Evolutionary conservation across 2,888 invertebrate species (phyloP).

Genomic region (Incurvaria masculella): DNA sequence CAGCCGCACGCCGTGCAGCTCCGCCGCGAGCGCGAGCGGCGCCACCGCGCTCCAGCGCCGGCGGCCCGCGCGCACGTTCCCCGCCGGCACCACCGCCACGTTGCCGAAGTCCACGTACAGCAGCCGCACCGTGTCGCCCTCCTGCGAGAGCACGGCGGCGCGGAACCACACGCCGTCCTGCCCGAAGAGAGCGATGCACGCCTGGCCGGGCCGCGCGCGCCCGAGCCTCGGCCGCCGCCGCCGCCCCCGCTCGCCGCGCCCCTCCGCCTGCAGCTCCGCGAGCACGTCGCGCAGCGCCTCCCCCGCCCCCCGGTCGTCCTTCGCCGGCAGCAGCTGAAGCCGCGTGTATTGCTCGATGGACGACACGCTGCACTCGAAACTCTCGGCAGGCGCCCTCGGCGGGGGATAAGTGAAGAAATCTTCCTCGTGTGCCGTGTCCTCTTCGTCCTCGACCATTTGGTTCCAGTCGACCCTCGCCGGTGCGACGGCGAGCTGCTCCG

Average conservation of each 20-base stretch:
- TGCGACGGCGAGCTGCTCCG: slow-evolving; percentile 18
- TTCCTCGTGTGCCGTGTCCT: slow-evolving; percentile 17
- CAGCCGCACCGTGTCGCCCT: slow-evolving; percentile 53
- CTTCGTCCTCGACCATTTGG: slow-evolving; percentile 29
- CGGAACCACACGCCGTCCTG: slow-evolving; percentile 71
- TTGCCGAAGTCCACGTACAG: slow-evolving; percentile 77
- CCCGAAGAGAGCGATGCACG: slow-evolving; percentile 61
- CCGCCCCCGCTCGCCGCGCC: too few species aligned
- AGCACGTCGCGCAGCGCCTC: slow-evolving; percentile 46
- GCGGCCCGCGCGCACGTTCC: slow-evolving; percentile 46
- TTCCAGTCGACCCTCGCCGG: slow-evolving; percentile 34
- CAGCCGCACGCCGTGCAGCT: slow-evolving; percentile 34
- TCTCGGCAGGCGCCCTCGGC: slow-evolving; percentile 15
- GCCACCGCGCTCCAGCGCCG: slow-evolving; percentile 49
- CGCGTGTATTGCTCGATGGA: slow-evolving; percentile 29
- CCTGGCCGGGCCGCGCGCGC: slow-evolving; percentile 43
- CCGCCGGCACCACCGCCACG: slow-evolving; percentile 44
- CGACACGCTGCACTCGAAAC: slow-evolving; percentile 32
- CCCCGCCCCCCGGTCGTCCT: slow-evolving; percentile 27
- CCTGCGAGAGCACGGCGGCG: slow-evolving; percentile 56
- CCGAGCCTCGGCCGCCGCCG: slow-evolving; percentile 40
- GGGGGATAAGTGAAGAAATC: slow-evolving; percentile 25
- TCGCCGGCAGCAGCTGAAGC: slow-evolving; percentile 34
- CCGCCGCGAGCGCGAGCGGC: slow-evolving; percentile 47
- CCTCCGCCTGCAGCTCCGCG: slow-evolving; percentile 45